Percentiles rank a stretch among this genome's conserved stretches.
These are phyloP conservation scores for Tiaroga cobitis DNA, from an alignment of 2,797 vertebrate species.

Conservation along the genomic window DNA sequence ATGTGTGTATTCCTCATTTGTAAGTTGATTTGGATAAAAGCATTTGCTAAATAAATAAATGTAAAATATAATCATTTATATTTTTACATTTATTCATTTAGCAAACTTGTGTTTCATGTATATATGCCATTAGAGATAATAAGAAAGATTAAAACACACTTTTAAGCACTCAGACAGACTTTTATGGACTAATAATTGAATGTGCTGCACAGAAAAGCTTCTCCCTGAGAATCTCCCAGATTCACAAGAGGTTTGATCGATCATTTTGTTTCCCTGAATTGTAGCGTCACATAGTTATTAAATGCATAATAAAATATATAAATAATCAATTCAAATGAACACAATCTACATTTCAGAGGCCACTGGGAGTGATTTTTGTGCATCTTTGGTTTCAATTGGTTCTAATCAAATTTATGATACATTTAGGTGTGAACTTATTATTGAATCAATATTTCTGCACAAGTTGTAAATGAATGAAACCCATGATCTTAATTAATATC, in stretches of 20 bases:
- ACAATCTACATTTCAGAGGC: too few species aligned
- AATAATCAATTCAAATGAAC: background rate
- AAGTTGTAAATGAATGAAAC: background rate
- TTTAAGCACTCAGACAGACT: background rate
- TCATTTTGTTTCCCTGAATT: background rate
- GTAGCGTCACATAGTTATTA: background rate
- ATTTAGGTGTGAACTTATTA: background rate
- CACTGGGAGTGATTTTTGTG: too few species aligned
- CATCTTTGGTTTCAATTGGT: background rate
- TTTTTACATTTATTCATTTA: background rate
- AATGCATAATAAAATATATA: background rate
- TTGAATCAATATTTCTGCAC: background rate
- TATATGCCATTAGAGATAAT: background rate
- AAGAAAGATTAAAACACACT: background rate
- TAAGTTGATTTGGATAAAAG: constrained; percentile 5
- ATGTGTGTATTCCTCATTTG: background rate
- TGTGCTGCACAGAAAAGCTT: background rate
- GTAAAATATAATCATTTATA: background rate
- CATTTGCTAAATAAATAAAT: background rate
- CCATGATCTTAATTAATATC: background rate
- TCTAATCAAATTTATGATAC: background rate
- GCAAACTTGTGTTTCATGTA: background rate
- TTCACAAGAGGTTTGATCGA: background rate
- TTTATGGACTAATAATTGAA: background rate
- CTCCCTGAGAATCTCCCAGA: background rate